phyloP scores from a whole-genome alignment of 1,140 invertebrate genomes.

The Phthorimaea operculella region DNA sequence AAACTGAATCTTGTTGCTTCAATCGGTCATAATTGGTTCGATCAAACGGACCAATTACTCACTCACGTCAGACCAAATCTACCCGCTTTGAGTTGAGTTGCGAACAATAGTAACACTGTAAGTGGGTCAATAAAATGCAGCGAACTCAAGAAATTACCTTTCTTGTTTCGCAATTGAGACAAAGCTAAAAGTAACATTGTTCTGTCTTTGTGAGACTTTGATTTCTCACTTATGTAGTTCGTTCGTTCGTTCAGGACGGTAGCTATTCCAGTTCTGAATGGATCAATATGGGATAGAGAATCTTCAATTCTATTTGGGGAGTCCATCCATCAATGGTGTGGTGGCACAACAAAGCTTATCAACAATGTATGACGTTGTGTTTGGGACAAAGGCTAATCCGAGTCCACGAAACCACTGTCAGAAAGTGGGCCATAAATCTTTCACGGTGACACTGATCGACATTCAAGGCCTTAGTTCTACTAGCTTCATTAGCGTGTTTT shows the following conservation, averaged over 20 bases:
- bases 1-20: slow-evolving; percentile 52
- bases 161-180: slow-evolving; percentile 4
- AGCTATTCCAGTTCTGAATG: too few relatives aligned
- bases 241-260: not conserved
- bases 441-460: slow-evolving; percentile 47
- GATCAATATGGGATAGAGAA: too few relatives aligned
- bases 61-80: slow-evolving; percentile 21
- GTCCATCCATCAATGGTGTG: slow-evolving; percentile 11
- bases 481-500: too few relatives aligned
- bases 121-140: slow-evolving; percentile 6
- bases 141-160: slow-evolving; percentile 1
- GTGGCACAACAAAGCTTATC: slow-evolving; percentile 21
- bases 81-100: not conserved
- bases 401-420: slow-evolving; percentile 51
- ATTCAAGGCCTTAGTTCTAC: slow-evolving; percentile 21
- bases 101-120: slow-evolving; percentile 4
- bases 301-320: slow-evolving; percentile 11
- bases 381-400: slow-evolving; percentile 48
- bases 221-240: not conserved
- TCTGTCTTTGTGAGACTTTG: not conserved
- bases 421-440: slow-evolving; percentile 57
- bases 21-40: slow-evolving; percentile 46
- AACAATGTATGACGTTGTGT: slow-evolving; percentile 34
- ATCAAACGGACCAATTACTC: slow-evolving; percentile 48
- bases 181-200: not conserved